Evolutionary conservation across 2,888 invertebrate species (phyloP).

Genomic region (Lacanobia oleracea): DNA sequence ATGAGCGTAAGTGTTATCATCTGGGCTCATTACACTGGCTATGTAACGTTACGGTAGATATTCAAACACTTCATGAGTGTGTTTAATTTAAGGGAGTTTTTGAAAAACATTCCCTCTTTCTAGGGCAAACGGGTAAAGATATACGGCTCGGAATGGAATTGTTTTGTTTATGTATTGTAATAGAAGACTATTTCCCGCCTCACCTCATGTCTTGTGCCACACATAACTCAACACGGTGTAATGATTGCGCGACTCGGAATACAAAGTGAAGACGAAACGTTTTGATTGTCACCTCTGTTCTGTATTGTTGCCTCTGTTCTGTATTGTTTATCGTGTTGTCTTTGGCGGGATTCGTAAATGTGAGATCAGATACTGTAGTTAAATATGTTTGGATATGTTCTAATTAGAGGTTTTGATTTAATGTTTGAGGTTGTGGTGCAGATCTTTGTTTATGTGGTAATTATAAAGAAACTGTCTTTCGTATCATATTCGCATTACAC

Average conservation of each 20-base stretch:
- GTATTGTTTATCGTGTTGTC: conserved; percentile 2
- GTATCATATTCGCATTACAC: no score
- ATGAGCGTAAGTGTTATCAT: no score
- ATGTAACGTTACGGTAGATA: no score
- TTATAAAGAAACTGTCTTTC: no score
- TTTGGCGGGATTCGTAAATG: conserved; percentile 15
- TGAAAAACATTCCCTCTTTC: no score
- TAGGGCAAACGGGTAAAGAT: no score
- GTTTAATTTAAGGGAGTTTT: no score
- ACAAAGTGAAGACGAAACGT: conserved; percentile 16
- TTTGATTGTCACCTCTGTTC: conserved; percentile 24
- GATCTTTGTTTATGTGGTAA: no score
- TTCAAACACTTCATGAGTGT: no score
- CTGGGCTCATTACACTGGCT: no score
- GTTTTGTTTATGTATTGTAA: no score
- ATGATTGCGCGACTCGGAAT: conserved; percentile 12
- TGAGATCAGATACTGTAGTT: conserved; percentile 3
- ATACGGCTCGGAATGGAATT: no score
- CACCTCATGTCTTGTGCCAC: neutral
- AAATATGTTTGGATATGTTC: neutral
- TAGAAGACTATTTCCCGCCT: neutral
- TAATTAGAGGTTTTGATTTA: conserved; percentile 19
- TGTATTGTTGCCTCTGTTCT: neutral
- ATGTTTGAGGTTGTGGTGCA: neutral
- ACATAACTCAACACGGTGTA: neutral